phyloP scores from a whole-genome alignment of 2,888 invertebrate species.

The Ochlodes sylvanus region DNA sequence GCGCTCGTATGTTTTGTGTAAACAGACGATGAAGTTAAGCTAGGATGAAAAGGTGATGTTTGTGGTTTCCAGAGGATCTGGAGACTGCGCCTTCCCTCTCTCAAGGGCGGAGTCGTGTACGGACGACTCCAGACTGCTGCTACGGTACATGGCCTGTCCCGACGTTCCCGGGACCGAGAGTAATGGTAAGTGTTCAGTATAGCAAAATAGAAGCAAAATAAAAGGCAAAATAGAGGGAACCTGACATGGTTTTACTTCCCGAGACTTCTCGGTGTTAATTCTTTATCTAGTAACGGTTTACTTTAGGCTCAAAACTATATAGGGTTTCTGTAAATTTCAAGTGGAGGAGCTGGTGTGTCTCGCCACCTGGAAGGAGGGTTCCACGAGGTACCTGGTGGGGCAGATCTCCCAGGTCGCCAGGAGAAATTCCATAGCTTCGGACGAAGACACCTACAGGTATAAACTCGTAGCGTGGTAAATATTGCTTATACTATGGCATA shows the following conservation, averaged over 20 bases:
- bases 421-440: constrained; percentile 83
- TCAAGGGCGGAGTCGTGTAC: constrained; percentile 94
- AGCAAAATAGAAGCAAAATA: too few species aligned
- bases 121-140: constrained; percentile 90
- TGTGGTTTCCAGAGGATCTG: constrained; percentile 83
- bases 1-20: too few species aligned
- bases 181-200: constrained; percentile 88
- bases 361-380: constrained; percentile 94
- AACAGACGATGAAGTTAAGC: too few species aligned
- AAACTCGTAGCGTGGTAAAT: neutral
- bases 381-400: constrained; percentile 91
- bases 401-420: constrained; percentile 88
- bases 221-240: too few species aligned
- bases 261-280: too few species aligned
- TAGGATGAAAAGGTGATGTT: too few species aligned
- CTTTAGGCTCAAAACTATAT: too few species aligned
- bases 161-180: constrained; percentile 91
- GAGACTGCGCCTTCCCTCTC: constrained; percentile 90
- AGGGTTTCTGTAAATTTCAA: constrained; percentile 56
- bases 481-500: too few species aligned
- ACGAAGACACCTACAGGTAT: constrained; percentile 92
- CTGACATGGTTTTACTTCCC: too few species aligned
- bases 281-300: too few species aligned
- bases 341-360: constrained; percentile 93
- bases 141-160: constrained; percentile 93